These are phyloP conservation scores for Lepidotrigona ventralis DNA, from an alignment of 1,140 invertebrate species.

Conservation along the genomic window DNA sequence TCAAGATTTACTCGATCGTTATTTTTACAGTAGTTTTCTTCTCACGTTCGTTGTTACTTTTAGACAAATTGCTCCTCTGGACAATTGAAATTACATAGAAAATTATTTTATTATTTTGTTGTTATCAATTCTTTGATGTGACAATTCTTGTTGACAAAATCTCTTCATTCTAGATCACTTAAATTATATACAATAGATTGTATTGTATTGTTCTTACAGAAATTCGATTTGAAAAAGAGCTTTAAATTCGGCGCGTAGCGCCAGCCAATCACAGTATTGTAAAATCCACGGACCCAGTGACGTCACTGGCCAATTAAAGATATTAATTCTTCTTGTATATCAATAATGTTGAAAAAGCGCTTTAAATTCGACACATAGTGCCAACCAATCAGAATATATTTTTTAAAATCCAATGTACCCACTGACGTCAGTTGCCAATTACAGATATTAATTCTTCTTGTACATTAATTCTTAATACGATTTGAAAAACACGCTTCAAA, in stretches of 20 bases:
- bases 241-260: constrained; percentile 6
- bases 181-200: no score
- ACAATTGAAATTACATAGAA: background rate
- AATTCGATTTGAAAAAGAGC: no score
- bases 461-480: background rate
- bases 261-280: background rate
- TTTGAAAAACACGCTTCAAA: background rate
- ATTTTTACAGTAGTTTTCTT: background rate
- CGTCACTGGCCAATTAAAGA: background rate
- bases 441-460: background rate
- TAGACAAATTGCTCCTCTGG: background rate
- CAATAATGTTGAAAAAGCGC: no score
- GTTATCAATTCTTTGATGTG: background rate
- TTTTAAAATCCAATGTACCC: no score
- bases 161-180: no score
- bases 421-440: background rate
- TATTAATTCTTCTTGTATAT: no score
- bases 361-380: no score
- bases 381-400: no score
- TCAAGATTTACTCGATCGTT: no score
- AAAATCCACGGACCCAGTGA: background rate
- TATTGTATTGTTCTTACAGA: no score
- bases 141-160: no score
- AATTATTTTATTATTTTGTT: background rate
- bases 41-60: background rate